phyloP scores from a whole-genome alignment of 92 coral and sea anemone genomes.

The Plumapathes pennacea region DNA sequence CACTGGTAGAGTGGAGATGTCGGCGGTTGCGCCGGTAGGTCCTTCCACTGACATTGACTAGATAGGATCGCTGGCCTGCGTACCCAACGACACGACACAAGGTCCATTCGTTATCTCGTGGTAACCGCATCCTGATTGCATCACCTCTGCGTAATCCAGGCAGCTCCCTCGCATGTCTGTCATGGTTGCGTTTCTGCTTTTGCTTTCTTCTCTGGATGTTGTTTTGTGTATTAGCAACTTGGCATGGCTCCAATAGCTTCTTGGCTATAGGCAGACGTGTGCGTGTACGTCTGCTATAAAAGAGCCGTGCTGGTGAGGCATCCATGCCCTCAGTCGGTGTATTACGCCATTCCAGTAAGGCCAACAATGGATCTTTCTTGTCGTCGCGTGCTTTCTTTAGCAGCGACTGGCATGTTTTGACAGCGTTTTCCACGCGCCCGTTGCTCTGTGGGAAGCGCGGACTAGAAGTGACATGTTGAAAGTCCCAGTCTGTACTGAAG shows the following conservation, averaged over 20 bases:
- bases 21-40: slow-evolving; percentile 4
- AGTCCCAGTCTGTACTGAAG: too few species aligned
- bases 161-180: slow-evolving; percentile 14
- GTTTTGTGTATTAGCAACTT: slow-evolving; percentile 1
- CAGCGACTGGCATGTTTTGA: slow-evolving; percentile 33
- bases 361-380: slow-evolving; percentile 20
- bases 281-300: slow-evolving; percentile 22
- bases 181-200: slow-evolving; percentile 21
- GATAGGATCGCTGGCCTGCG: slow-evolving; percentile 14
- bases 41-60: slow-evolving; percentile 10
- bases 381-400: slow-evolving; percentile 26
- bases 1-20: slow-evolving; percentile 10
- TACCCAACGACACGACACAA: slow-evolving; percentile 25
- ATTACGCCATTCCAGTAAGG: slow-evolving; percentile 35
- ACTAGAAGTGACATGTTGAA: too few species aligned
- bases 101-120: slow-evolving; percentile 21
- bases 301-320: slow-evolving; percentile 28
- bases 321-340: slow-evolving; percentile 18
- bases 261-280: slow-evolving; percentile 41
- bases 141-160: slow-evolving; percentile 15
- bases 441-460: too few species aligned
- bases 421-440: slow-evolving; percentile 17
- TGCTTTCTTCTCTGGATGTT: slow-evolving; percentile 16
- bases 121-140: slow-evolving; percentile 29
- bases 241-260: slow-evolving; percentile 8